These are phyloP conservation scores for Podiceps cristatus DNA, from an alignment of 2,113 vertebrate genomes.

Conservation along the genomic window DNA sequence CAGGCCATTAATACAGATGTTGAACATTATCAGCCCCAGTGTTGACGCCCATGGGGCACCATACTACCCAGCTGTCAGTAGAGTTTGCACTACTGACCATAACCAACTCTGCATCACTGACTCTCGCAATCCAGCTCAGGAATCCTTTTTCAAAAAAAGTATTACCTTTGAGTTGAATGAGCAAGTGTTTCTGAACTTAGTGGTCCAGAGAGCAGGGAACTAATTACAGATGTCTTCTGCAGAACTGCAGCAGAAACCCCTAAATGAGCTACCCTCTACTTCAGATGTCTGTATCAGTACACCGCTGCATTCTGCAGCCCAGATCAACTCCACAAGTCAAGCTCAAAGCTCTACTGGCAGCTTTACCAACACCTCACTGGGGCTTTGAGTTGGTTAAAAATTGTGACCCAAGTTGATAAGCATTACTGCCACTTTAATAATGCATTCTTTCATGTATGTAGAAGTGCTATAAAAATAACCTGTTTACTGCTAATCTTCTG, in stretches of 20 bases:
- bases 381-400: neutral
- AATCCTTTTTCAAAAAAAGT: neutral
- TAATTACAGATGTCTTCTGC: neutral
- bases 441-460: neutral
- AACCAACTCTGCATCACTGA: neutral
- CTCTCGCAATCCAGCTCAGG: neutral
- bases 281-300: too few species aligned
- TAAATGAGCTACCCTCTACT: neutral
- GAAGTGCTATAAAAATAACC: neutral
- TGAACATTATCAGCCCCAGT: neutral
- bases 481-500: neutral
- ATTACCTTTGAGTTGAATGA: neutral
- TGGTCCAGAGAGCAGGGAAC: neutral
- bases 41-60: fast-evolving
- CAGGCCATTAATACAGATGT: neutral
- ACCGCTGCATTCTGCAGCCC: neutral
- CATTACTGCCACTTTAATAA: neutral
- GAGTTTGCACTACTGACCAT: neutral
- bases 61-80: neutral
- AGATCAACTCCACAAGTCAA: neutral
- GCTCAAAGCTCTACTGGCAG: neutral
- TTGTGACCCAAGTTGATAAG: neutral
- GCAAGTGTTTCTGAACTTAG: neutral
- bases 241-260: neutral
- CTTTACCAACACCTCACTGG: neutral